Base-by-base conservation (phyloP, 2,888 invertebrate species). In the Agrilus biguttatus region DNA sequence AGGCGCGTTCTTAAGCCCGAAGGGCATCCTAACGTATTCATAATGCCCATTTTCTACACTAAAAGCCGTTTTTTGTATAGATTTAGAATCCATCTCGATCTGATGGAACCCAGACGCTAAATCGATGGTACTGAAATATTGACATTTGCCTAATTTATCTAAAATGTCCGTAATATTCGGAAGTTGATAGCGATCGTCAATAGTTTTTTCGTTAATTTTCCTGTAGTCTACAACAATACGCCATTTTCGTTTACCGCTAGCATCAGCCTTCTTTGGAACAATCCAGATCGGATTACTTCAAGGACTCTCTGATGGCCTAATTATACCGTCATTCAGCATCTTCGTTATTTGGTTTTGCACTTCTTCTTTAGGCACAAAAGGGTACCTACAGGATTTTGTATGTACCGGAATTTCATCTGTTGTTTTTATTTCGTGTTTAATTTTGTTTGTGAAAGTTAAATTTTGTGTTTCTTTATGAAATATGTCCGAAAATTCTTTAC, bases 1-100 rank as follows among this genome's bases (percentile, higher is more conserved):
- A 2, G 61, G 59, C 10, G 55, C 50, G 37, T 54, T 58, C n/a
- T n/a, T n/a, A n/a, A 61, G 45, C 0, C 59, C 60, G 41, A 60
- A 55, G 1, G 54, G 55, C 56, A 64, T 55, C 3, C 57, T 43
- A 19, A 43, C 34, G 43, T 49, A 59, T 49, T 63, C 55, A 33
- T 48, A 61, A 13, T 59, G 54, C 2, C 60, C 60, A n/a, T 43
- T 36, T 28, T 47, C 39, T 13, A 53, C 54, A 1, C 45, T 50
- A 45, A 62, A 59, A 5, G 55, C 57, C 2, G 58, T 60, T 46
- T 59, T 59, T 8, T 35, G 35, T 19, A 43, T 40, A 39, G 56
- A 53, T 48, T 48, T 10, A 8, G 7, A 8, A 23, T 23, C 7
- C 23, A 23, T 23, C 6, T 49, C 49, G 5, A 57, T 51, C 43